Percentiles rank a stretch among this genome's conserved stretches.
Evolutionary conservation across 2,888 invertebrate species (phyloP).

Genomic region (Himalopsyche anomala): DNA sequence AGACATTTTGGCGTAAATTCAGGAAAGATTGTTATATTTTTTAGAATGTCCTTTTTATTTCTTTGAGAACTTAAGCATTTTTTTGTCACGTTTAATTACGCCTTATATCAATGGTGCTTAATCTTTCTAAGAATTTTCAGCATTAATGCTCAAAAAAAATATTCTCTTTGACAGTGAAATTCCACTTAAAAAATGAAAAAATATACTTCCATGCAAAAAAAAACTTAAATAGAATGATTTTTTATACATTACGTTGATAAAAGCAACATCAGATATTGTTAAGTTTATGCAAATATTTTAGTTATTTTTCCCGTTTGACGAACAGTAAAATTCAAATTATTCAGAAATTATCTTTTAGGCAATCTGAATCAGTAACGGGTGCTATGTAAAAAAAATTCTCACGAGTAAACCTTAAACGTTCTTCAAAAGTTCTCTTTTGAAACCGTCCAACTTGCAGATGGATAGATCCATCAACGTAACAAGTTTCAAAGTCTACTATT

Average conservation of each 20-base stretch:
- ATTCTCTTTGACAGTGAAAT: too few species aligned
- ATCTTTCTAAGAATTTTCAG: too few species aligned
- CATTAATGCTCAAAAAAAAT: too few species aligned
- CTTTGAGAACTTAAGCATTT: too few species aligned
- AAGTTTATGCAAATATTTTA: constrained; percentile 23
- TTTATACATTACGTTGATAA: neutral
- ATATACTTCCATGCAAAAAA: neutral
- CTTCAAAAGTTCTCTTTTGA: constrained; percentile 1
- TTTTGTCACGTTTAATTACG: too few species aligned
- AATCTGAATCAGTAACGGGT: constrained; percentile 9
- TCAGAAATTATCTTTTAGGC: constrained; percentile 29
- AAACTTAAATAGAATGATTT: neutral
- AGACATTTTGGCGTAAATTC: too few species aligned
- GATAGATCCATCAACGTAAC: constrained; percentile 43
- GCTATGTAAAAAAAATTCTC: constrained; percentile 1
- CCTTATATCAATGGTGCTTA: too few species aligned
- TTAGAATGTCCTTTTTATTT: too few species aligned
- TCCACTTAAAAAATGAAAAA: too few species aligned
- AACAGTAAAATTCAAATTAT: constrained; percentile 32
- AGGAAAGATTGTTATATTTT: too few species aligned
- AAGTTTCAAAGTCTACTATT: constrained; percentile 25
- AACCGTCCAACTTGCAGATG: constrained; percentile 36
- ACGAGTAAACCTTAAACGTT: constrained; percentile 22
- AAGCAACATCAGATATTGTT: constrained; percentile 6
- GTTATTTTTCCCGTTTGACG: neutral